A percentile compares a stretch with the other conserved stretches of the same genome.
These are phyloP conservation scores for Chrysocyon brachyurus DNA, from an alignment of 2,797 vertebrate species.

Conservation along the genomic window DNA sequence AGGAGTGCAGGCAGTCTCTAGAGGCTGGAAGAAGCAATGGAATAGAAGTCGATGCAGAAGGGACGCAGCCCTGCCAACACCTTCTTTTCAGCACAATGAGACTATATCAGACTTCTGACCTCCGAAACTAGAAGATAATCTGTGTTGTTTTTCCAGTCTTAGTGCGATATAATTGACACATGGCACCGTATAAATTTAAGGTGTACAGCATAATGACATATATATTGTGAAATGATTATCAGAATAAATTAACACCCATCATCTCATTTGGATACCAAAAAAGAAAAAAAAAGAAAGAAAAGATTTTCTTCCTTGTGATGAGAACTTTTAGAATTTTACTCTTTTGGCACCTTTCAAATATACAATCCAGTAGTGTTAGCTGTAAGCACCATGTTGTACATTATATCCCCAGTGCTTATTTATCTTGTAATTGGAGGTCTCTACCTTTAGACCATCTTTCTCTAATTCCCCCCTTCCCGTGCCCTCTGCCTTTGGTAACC, in stretches of 20 bases:
- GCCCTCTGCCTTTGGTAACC: neutral
- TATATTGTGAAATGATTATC: conserved; percentile 1
- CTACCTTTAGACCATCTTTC: neutral
- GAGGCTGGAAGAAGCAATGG: neutral
- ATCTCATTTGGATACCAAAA: neutral
- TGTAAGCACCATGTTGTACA: neutral
- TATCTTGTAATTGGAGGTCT: neutral
- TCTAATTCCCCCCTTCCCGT: neutral
- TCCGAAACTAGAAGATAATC: neutral
- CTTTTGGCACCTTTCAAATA: neutral
- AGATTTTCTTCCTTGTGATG: neutral
- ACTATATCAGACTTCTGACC: neutral
- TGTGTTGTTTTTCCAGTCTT: conserved; percentile 1
- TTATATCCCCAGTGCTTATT: neutral
- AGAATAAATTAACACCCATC: neutral
- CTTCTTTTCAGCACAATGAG: neutral
- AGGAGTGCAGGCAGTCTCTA: neutral
- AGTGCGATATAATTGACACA: neutral
- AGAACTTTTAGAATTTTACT: neutral
- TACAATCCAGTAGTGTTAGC: neutral
- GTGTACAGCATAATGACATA: neutral
- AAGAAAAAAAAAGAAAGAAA: neutral
- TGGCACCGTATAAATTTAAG: neutral
- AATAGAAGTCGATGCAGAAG: neutral
- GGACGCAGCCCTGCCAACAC: neutral